A percentile compares a stretch with the other conserved stretches of the same genome.
Conservation (phyloP, 2,113 vertebrate species). For the Brachyhypopomus gauderio region DNA sequence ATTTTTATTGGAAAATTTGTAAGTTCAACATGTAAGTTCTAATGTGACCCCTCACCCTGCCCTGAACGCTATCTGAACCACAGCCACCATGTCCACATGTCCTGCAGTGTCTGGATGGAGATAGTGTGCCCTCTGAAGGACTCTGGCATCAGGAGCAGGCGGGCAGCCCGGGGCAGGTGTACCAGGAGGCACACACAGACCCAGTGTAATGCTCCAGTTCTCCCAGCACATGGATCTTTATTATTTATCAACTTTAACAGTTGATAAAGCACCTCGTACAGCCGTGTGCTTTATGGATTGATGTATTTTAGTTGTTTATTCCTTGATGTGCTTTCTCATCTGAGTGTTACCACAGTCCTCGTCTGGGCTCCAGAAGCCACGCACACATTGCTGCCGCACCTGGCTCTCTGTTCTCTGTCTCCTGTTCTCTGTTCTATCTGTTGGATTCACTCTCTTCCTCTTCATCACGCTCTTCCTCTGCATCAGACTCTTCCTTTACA, state of each 20-base stretch:
- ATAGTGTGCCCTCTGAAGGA: too few relatives aligned
- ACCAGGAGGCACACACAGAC: too few relatives aligned
- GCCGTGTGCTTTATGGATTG: constrained; percentile 57
- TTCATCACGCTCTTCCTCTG: background rate
- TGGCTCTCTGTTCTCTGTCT: constrained; percentile 17
- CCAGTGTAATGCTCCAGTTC: constrained; percentile 71
- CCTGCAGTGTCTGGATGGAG: too few relatives aligned
- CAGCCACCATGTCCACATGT: too few relatives aligned
- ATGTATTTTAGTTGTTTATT: constrained; percentile 60
- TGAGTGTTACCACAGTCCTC: constrained; percentile 55
- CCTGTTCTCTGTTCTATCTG: too few relatives aligned
- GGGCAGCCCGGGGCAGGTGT: too few relatives aligned
- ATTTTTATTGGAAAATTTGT: background rate
- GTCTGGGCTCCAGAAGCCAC: constrained; percentile 45
- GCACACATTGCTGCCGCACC: too few relatives aligned
- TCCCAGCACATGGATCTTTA: constrained; percentile 80
- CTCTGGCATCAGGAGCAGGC: too few relatives aligned
- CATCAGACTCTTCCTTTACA: background rate
- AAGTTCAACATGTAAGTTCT: constrained; percentile 6
- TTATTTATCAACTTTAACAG: too few relatives aligned
- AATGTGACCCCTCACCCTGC: constrained; percentile 42
- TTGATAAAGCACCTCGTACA: constrained; percentile 83
- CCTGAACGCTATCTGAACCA: too few relatives aligned
- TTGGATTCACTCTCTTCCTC: constrained; percentile 9
- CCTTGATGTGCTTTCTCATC: constrained; percentile 53